Base-by-base conservation (phyloP, 2,113 vertebrate genomes). In the Etia nguti region DNA sequence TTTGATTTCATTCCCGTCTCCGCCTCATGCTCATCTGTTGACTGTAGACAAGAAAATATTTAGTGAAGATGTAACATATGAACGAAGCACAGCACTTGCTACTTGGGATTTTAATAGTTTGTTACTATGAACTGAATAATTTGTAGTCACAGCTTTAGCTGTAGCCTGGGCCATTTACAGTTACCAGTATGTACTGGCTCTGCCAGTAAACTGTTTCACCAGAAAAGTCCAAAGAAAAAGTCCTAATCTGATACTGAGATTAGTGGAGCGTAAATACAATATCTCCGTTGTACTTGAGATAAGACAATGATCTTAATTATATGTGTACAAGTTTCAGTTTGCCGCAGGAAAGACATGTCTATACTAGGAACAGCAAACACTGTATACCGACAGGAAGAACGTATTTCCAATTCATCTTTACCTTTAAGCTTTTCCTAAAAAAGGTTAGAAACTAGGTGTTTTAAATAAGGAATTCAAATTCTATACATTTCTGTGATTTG, bases 1-100 rank as follows among this genome's bases (percentile, higher is more conserved):
- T 99, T 99, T 94, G 99, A 99, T 94, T 99, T 99, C 97, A 99
- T 98, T 90, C 98, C 98, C 34, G 98, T 99, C 95, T 99, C 99
- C 10, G 97, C 95, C 93, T 99, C 98, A 1, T 99, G 98, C 65
- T 99, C 98, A 94, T 99, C 98, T 94, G 98, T 97, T 88, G 98
- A 98, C 99, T 99, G 90, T 22, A 90, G 82, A 84, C 92, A 84
- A 93, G 11, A 41, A 91, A 52, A 79, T 43, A 38, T 75, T 88
- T n/a, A 59, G n/a, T 81, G 15, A 26, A 4, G 5, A 57, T 1
- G 1, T 4, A 48, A 81, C 5, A 55, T 54, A 7, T n/a, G 11
- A 81, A 88, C 34, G 57, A 34, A 60, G 6, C 43, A 36, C 11
- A 57, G 15, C 31, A 79, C 56, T n/a, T 81, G 6, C 16, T 24